A percentile compares a stretch with the other conserved stretches of the same genome.
phyloP scores from a whole-genome alignment of 2,113 vertebrate species.

The Silurus asotus region DNA sequence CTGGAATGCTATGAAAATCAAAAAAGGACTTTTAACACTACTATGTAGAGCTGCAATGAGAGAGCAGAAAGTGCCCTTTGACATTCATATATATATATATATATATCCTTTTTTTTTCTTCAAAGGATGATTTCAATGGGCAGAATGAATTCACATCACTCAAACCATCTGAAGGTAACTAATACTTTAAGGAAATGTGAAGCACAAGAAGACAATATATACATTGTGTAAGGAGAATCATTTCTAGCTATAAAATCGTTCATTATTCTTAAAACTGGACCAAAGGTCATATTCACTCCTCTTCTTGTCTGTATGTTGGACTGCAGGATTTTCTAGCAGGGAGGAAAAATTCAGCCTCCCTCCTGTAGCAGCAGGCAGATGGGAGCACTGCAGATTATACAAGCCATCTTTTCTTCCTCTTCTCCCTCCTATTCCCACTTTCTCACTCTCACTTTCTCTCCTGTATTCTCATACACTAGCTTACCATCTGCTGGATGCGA shows the following conservation, averaged over 20 bases:
- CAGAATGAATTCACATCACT: not conserved
- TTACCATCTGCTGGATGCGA: slow-evolving; percentile 82
- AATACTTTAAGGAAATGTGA: not conserved
- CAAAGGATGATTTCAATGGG: not conserved
- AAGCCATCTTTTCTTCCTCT: slow-evolving; percentile 35
- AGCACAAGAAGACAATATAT: not conserved
- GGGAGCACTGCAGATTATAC: slow-evolving; percentile 45
- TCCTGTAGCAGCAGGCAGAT: slow-evolving; percentile 43
- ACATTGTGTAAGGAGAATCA: not conserved
- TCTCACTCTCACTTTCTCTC: slow-evolving; percentile 3
- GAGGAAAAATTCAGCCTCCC: slow-evolving; percentile 4
- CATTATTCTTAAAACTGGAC: slow-evolving; percentile 1
- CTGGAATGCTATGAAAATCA: not conserved
- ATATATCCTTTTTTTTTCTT: not conserved
- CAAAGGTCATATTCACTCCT: not conserved
- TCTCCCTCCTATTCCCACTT: slow-evolving; percentile 17
- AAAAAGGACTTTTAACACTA: not conserved
- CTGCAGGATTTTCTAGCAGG: not conserved
- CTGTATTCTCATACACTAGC: not conserved
- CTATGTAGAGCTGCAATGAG: not conserved
- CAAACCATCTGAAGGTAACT: not conserved
- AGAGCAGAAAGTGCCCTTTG: not conserved
- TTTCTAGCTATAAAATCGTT: not conserved
- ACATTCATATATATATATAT: no score
- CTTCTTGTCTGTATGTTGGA: not conserved